A percentile compares a stretch with the other conserved stretches of the same genome.
These are phyloP conservation scores for Eugnorisma glareosa DNA, from an alignment of 2,888 invertebrate species.

Conservation along the genomic window DNA sequence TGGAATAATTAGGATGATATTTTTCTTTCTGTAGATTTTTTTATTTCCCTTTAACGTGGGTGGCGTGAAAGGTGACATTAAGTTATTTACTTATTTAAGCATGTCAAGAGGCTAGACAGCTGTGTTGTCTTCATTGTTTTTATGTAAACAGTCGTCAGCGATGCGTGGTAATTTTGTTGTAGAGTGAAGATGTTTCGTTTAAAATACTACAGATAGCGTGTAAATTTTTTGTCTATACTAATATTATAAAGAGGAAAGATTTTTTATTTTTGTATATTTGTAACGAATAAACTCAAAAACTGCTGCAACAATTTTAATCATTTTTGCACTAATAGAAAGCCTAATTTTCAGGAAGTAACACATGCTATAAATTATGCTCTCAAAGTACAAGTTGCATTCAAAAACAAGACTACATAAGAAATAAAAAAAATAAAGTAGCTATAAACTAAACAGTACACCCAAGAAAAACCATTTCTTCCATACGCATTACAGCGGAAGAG, in stretches of 20 bases:
- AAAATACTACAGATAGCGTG: background rate
- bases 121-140: background rate
- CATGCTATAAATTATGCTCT: too few species aligned
- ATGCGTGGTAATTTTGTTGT: background rate
- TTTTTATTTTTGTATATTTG: too few species aligned
- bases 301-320: too few species aligned
- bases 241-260: too few species aligned
- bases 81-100: background rate
- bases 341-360: too few species aligned
- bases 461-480: too few species aligned
- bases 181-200: background rate
- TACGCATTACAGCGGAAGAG: too few species aligned
- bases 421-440: too few species aligned
- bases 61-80: background rate
- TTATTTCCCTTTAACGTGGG: background rate
- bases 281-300: too few species aligned
- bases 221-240: background rate
- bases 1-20: conserved; percentile 48
- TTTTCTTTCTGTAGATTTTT: conserved; percentile 11
- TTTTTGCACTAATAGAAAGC: too few species aligned
- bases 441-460: too few species aligned
- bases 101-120: background rate
- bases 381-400: background rate
- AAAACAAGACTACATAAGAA: too few species aligned
- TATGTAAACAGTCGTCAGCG: background rate